Evolutionary conservation across 2,888 invertebrate species (phyloP), one percentile per base, ranked within the genome.

Genomic region (Drosophila peninsularis): DNA sequence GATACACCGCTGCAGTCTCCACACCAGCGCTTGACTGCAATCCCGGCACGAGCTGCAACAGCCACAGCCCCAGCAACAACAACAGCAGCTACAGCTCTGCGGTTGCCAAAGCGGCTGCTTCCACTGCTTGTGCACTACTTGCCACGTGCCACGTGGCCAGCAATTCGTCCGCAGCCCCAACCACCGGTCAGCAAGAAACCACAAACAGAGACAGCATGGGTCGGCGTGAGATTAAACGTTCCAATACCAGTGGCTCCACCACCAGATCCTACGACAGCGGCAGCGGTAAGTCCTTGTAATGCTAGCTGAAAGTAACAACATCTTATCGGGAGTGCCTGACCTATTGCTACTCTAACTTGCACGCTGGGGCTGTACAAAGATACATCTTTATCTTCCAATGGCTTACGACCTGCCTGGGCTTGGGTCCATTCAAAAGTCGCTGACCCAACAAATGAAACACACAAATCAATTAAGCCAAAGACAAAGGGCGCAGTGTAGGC

Each of bases 211-310:
- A 57, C 64, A 74, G 53, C 79, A 92, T 92, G 92, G 92, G 92
- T 41, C 91, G 92, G 63, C 91, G 92, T 68, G 92, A 92, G 83
- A 92, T 92, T 77, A 92, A 92, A 74, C 91, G 92, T 67, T 92
- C 92, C 71, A 92, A 91, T 75, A 91, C 91, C 53, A 91, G 91
- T 78, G 90, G 91, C 62, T 91, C 91, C 73, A 91, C 90, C 71
- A 80, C 86, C 64, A 87, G 90, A 77, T 90, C 92, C 67, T 91
- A 91, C 65, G 91, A 91, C 72, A 90, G 91, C 71, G 91, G 91
- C 75, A 92, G 91, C 77, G 91, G 91, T 91, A 82, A 92, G 91
- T 92, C 71, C 52, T 34, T 50, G 34, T 9, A 49, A 19, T 32
- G 10, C n/a, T n/a, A 9, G n/a, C 34, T 4, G 32, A 47, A 19